Percentiles rank a stretch among this genome's conserved stretches.
Evolutionary conservation across 1,140 invertebrate genomes (phyloP).

Genomic region (Pogonus chalceus): DNA sequence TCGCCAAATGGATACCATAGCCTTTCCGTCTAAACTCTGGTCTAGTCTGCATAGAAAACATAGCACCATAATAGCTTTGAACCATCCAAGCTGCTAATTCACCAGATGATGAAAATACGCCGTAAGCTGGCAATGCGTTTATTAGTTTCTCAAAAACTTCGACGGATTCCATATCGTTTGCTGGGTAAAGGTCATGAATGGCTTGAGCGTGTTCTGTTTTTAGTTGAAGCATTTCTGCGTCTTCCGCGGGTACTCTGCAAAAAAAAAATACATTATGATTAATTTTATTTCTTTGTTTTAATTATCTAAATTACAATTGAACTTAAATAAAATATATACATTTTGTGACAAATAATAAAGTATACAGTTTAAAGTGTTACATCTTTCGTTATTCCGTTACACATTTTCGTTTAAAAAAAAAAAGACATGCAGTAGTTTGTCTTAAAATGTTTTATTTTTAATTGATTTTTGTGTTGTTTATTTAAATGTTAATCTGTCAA

Average conservation of each 20-base stretch:
- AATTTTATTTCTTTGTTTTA: no score
- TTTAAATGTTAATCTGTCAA: no score
- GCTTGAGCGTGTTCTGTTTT: slow-evolving; percentile 63
- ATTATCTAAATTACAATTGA: no score
- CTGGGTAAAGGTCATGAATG: slow-evolving; percentile 74
- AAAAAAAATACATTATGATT: slow-evolving; percentile 7
- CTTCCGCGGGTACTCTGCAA: slow-evolving; percentile 47
- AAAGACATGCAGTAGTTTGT: no score
- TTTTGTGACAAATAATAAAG: no score
- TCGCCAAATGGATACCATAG: slow-evolving; percentile 57
- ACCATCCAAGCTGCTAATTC: slow-evolving; percentile 75
- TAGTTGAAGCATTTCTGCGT: slow-evolving; percentile 55
- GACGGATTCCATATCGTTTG: slow-evolving; percentile 72
- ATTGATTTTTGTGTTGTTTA: no score
- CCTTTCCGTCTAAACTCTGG: slow-evolving; percentile 71
- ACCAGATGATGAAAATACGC: slow-evolving; percentile 56
- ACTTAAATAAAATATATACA: no score
- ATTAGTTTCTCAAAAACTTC: slow-evolving; percentile 71
- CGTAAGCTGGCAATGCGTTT: slow-evolving; percentile 60
- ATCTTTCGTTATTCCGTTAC: no score
- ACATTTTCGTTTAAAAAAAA: no score
- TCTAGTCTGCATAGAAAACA: slow-evolving; percentile 84
- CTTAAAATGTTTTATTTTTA: no score
- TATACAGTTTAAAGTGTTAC: no score
- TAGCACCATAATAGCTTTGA: slow-evolving; percentile 77